Percentiles rank a stretch among this genome's conserved stretches.
Conservation (phyloP, 2,113 vertebrate genomes). For the Haplotaxodon microlepis region DNA sequence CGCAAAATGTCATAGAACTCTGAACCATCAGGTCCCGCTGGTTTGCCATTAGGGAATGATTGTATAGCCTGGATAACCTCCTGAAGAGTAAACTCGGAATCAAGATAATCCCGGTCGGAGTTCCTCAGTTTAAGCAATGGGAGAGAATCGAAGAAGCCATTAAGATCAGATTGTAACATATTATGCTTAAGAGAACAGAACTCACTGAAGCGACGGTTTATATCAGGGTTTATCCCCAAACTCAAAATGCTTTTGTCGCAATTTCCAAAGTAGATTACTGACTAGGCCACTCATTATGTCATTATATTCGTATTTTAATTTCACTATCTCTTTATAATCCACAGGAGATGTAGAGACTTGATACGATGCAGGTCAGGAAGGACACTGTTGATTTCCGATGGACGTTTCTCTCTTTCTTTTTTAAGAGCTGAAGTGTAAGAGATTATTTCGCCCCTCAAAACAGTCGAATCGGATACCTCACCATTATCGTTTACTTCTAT, state of each 20-base stretch:
- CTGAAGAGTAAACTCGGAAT: neutral
- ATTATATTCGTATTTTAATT: neutral
- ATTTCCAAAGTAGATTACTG: neutral
- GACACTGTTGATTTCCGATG: neutral
- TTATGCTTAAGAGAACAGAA: neutral
- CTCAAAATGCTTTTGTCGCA: neutral
- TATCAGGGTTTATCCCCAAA: neutral
- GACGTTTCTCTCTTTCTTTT: neutral
- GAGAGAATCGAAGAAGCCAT: neutral
- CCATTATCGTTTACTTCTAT: neutral
- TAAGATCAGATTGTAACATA: neutral
- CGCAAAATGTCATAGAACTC: neutral
- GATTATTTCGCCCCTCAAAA: neutral
- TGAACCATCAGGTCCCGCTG: neutral
- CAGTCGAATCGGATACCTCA: neutral
- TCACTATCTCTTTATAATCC: neutral
- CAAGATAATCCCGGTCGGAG: neutral
- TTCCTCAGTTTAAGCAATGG: neutral
- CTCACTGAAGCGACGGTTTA: neutral
- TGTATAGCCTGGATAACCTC: neutral
- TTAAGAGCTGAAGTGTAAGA: neutral
- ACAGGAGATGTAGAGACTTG: neutral
- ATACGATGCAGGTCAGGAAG: neutral
- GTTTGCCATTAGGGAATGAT: neutral
- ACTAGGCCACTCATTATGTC: neutral